Evolutionary conservation across 2,113 vertebrate genomes (phyloP).

Genomic region (Megatriorchis doriae): DNA sequence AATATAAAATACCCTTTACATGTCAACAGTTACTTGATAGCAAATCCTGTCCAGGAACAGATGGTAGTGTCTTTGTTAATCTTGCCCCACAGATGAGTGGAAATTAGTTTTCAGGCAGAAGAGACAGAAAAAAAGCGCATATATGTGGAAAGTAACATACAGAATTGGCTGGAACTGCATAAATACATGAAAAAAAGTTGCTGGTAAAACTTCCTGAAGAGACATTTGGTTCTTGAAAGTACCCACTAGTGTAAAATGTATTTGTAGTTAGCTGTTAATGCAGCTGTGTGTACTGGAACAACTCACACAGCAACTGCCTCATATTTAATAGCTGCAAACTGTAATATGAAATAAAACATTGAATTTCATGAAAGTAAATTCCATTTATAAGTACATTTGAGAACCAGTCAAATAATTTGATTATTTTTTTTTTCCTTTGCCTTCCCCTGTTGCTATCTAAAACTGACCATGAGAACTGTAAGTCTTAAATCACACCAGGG

Average conservation of each 20-base stretch:
- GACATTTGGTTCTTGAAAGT: slow-evolving; percentile 50
- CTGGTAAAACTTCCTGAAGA: slow-evolving; percentile 37
- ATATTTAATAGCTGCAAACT: slow-evolving; percentile 54
- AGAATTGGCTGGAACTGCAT: not conserved
- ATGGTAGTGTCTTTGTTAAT: slow-evolving; percentile 54
- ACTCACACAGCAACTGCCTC: slow-evolving; percentile 42
- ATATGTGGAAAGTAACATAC: not conserved
- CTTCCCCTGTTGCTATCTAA: slow-evolving; percentile 1
- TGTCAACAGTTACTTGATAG: slow-evolving; percentile 42
- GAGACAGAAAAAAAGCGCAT: not conserved
- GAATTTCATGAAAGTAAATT: slow-evolving; percentile 24
- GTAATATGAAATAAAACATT: slow-evolving; percentile 54
- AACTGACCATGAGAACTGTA: not conserved
- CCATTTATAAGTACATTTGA: slow-evolving; percentile 1
- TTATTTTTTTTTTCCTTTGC: not conserved
- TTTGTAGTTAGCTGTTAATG: slow-evolving; percentile 55
- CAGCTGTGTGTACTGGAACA: slow-evolving; percentile 64
- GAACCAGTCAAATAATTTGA: not conserved
- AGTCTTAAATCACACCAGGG: not conserved
- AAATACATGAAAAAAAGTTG: slow-evolving; percentile 21
- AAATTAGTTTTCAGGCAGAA: slow-evolving; percentile 31
- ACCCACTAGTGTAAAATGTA: slow-evolving; percentile 24
- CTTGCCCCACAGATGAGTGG: slow-evolving; percentile 29
- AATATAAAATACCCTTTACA: slow-evolving; percentile 59
- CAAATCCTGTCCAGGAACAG: not conserved